Conservation (phyloP, 2,888 invertebrate genomes). For the Athalia rosae region DNA sequence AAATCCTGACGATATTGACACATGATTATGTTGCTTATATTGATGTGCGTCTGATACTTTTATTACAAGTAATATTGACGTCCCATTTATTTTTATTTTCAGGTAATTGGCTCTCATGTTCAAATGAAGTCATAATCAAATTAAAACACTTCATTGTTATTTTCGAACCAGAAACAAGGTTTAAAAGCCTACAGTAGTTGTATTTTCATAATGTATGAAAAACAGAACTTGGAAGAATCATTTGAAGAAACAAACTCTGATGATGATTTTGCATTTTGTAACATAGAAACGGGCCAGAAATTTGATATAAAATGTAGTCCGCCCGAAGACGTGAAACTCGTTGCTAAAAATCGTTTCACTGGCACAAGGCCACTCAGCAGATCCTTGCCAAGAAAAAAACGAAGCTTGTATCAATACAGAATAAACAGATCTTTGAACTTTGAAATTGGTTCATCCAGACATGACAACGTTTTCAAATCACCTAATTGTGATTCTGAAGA, state of each 20-base stretch:
- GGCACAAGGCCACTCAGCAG: constrained; percentile 57
- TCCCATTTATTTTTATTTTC: constrained; percentile 9
- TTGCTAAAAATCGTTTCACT: constrained; percentile 56
- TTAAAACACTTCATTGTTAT: neutral
- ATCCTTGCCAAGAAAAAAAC: constrained; percentile 60
- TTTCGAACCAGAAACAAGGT: neutral
- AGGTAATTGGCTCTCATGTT: constrained; percentile 19
- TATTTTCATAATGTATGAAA: constrained; percentile 52
- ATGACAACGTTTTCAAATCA: constrained; percentile 54
- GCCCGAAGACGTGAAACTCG: constrained; percentile 54
- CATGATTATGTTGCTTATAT: neutral
- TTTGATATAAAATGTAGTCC: constrained; percentile 59
- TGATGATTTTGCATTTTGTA: constrained; percentile 57
- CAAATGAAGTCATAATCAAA: neutral
- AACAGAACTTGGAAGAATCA: constrained; percentile 51
- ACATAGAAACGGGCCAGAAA: constrained; percentile 54
- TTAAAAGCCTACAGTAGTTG: neutral
- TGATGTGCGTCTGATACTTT: neutral
- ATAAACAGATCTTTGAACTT: constrained; percentile 64
- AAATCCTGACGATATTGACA: neutral
- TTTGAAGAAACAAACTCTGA: constrained; percentile 49
- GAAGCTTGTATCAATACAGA: constrained; percentile 55
- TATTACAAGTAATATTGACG: neutral
- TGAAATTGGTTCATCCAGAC: constrained; percentile 53
- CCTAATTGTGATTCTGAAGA: constrained; percentile 57